Evolutionary conservation across 92 coral and sea anemone species (phyloP), one percentile per base, ranked within the genome.

Genomic region (Porites cylindrica): DNA sequence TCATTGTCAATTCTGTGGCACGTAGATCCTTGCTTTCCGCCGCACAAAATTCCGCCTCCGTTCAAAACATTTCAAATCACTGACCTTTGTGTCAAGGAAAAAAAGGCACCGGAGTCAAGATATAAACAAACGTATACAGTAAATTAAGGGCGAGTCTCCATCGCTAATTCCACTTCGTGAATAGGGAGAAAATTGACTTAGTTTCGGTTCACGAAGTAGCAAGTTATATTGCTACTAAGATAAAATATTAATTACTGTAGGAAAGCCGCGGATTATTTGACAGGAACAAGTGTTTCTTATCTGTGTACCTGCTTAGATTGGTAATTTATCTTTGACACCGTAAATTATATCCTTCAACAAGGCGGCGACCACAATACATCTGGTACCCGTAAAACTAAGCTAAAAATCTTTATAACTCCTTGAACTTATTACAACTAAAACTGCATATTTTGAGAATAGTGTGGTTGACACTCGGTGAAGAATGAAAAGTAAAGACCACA

Each of bases 191-290:
- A 74, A 73, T 16, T 4, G 17, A 24, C 66, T 59, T 20, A 18
- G 65, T 73, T 26, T 73, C 64, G 47, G 23, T 23, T 74, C 9
- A 50, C 16, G 17, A 75, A 62, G 62, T 19, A 62, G 24, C 87
- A 50, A 74, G 52, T 62, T 19, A 32, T 11, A 51, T n/a, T 11
- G 21, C 56, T 23, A 69, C 58, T n/a, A 64, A 24, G 11, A 83
- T 83, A 64, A 83, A 83, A 83, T 73, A 83, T 83, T 83, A 12
- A 83, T 75, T 19, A 83, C 73, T 20, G 9, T 43, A 7, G 47
- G 8, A 60, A 74, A 74, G 51, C 20, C 24, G 51, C 72, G 23
- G 50, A 8, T 61, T 75, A 75, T 83, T 83, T 83, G 87, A 62
- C 81, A 83, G 24, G 71, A 83, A 51, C 87, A 62, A 83, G 72